phyloP scores from a whole-genome alignment of 2,888 invertebrate species.

The Leptothorax acervorum region DNA sequence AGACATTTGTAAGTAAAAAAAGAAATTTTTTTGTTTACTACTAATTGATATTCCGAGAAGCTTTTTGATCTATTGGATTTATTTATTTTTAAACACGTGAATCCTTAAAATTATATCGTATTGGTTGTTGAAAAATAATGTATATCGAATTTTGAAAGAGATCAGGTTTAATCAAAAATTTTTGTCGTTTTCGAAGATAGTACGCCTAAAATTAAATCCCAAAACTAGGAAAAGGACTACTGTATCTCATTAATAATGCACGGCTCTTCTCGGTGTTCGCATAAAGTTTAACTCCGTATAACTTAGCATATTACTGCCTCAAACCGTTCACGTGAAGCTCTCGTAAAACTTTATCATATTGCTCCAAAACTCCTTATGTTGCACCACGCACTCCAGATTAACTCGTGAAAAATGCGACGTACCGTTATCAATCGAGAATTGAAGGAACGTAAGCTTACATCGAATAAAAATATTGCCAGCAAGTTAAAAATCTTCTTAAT shows the following conservation, averaged over 20 bases:
- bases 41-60: constrained; percentile 55
- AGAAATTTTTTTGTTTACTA: background rate
- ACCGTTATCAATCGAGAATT: background rate
- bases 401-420: background rate
- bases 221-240: constrained; percentile 20
- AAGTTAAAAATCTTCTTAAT: constrained; percentile 71
- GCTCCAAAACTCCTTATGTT: constrained; percentile 27
- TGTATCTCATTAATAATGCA: constrained; percentile 46
- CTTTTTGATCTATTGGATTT: constrained; percentile 44
- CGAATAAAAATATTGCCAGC: background rate
- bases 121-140: too few species aligned
- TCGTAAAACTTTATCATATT: constrained; percentile 32
- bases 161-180: background rate
- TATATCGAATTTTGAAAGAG: background rate
- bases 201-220: background rate
- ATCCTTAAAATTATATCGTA: background rate
- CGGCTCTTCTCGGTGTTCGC: constrained; percentile 41
- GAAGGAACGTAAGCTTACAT: background rate
- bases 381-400: background rate
- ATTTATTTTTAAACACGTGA: constrained; percentile 24
- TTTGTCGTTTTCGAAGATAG: background rate
- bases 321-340: constrained; percentile 22
- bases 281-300: constrained; percentile 30
- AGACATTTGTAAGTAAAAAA: constrained; percentile 41
- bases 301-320: constrained; percentile 37